These are phyloP conservation scores for Pogona vitticeps DNA, from an alignment of 2,113 vertebrate species.

Conservation along the genomic window DNA sequence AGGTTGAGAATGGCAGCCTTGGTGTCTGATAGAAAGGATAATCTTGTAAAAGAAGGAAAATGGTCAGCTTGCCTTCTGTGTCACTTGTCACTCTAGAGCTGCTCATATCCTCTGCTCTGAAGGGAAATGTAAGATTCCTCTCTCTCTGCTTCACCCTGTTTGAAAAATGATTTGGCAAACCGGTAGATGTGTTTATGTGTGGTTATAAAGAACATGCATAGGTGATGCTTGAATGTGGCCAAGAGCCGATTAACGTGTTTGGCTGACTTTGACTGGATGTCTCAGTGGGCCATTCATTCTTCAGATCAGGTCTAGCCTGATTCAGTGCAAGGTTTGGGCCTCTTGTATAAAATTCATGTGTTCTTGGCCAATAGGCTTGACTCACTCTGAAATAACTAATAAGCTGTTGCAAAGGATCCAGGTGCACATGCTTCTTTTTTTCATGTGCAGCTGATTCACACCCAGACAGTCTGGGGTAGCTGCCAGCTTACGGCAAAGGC, in stretches of 20 bases:
- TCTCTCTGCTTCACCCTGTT: background rate
- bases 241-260: background rate
- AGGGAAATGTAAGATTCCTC: accelerated
- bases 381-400: background rate
- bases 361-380: background rate
- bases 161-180: background rate
- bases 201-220: background rate
- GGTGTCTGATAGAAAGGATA: background rate
- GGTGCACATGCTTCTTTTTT: background rate
- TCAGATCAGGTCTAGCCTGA: background rate
- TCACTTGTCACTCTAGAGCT: background rate
- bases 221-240: background rate
- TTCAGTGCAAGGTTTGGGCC: background rate
- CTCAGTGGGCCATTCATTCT: background rate
- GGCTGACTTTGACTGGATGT: background rate
- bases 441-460: background rate
- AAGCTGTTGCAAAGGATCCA: background rate
- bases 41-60: background rate
- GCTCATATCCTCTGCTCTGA: background rate
- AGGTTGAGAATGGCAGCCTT: background rate
- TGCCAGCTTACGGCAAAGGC: background rate
- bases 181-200: background rate
- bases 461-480: background rate
- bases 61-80: background rate
- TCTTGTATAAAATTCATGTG: background rate